Base-by-base conservation (phyloP, 2,888 invertebrate species). In the Erannis defoliaria region DNA sequence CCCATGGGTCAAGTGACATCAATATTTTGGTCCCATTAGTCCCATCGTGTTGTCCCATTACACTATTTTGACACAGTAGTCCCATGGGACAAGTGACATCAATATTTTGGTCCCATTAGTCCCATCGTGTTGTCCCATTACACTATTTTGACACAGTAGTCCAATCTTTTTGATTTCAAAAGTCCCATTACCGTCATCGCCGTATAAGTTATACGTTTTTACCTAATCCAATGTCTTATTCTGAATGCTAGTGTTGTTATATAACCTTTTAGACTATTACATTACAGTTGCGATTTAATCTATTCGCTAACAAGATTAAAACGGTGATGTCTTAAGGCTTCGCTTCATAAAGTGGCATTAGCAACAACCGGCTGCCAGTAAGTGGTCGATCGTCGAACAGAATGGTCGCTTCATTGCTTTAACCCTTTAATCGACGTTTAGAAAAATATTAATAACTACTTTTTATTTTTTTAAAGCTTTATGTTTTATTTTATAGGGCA, bases 351-450 rank as follows among this genome's bases (percentile, higher is more conserved):
- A 48, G 26, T 43, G 43, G 19, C 46, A 10, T 42, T 23, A n/a
- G 16, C 42, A 5, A 40, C 29, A 9, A 29, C 29, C 35, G n/a
- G 21, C 29, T 43, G 40, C 31, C 69, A 70, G 54, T 61, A 31
- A 40, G 46, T 38, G 12, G 43, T 1, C 19, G 8, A 9, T 14
- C n/a, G 38, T 48, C 21, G 42, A 18, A 16, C 40, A 16, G 55
- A 18, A 61, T 43, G 58, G 62, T 59, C 62, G 63, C 33, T 82
- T 90, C 91, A 91, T 91, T 91, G 92, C 92, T 91, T 92, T 90
- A 90, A 88, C 84, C 91, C 89, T 75, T 35, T 16, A 40, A n/a
- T 76, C 64, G 31, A 62, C 16, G 1, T 23, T 26, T 14, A 2
- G 2, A 43, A n/a, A 66, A 70, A 74, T 59, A 55, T 43, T 0